Percentiles rank a stretch among this genome's conserved stretches.
Evolutionary conservation across 2,113 vertebrate species (phyloP).

Genomic region (Hoplias malabaricus): DNA sequence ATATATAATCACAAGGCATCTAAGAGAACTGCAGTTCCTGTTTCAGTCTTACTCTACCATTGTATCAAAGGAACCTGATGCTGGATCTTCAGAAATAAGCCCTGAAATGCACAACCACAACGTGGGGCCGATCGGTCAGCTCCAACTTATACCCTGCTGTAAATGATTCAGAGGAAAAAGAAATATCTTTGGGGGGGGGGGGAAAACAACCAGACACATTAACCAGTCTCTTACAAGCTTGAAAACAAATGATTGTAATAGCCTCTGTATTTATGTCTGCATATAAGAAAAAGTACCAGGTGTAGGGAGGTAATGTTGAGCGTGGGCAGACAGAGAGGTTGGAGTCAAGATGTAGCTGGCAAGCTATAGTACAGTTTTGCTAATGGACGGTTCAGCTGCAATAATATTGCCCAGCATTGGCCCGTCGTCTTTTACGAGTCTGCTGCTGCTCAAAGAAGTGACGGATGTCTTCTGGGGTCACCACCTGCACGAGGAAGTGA

Average conservation of each 20-base stretch:
- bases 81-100: background rate
- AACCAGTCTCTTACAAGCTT: background rate
- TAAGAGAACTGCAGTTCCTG: background rate
- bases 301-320: background rate
- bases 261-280: slow-evolving; percentile 9
- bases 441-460: slow-evolving; percentile 95
- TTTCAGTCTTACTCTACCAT: background rate
- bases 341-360: background rate
- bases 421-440: slow-evolving; percentile 82
- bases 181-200: slow-evolving; percentile 28
- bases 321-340: background rate
- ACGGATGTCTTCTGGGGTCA: slow-evolving; percentile 94
- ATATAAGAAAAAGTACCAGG: slow-evolving; percentile 18
- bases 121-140: background rate
- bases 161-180: background rate
- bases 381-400: slow-evolving; percentile 55
- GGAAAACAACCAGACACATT: background rate
- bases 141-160: slow-evolving; percentile 5
- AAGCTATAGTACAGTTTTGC: background rate
- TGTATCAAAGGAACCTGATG: slow-evolving; percentile 3
- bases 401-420: slow-evolving; percentile 58
- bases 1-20: background rate
- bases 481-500: slow-evolving; percentile 76
- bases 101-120: slow-evolving; percentile 13
- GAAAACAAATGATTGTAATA: slow-evolving; percentile 4